These are phyloP conservation scores for Drosophila merina DNA, from an alignment of 2,888 invertebrate species.

Conservation along the genomic window DNA sequence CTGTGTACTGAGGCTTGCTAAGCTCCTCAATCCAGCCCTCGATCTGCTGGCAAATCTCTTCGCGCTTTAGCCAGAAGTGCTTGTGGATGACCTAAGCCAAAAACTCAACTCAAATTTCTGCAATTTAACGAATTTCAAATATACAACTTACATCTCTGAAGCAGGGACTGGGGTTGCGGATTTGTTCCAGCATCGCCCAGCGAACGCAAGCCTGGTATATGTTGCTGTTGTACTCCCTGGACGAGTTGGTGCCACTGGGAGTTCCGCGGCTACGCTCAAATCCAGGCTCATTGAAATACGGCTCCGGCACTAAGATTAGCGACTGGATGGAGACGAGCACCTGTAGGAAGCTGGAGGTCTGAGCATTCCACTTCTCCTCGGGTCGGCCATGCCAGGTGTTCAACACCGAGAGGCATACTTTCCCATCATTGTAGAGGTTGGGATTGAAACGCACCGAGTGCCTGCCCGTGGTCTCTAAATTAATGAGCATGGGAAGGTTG, in stretches of 20 bases:
- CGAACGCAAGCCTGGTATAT: conserved; percentile 97
- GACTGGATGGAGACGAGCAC: conserved; percentile 97
- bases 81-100: conserved; percentile 91
- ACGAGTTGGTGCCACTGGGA: conserved; percentile 93
- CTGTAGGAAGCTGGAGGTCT: conserved; percentile 96
- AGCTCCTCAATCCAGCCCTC: conserved; percentile 95
- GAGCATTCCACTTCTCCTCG: conserved; percentile 98
- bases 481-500: conserved; percentile 94
- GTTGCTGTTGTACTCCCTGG: conserved; percentile 97
- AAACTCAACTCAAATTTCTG: no score
- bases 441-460: conserved; percentile 96
- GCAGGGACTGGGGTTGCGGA: conserved; percentile 94
- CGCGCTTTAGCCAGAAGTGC: conserved; percentile 97
- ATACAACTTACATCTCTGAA: conserved; percentile 90
- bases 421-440: conserved; percentile 97
- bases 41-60: conserved; percentile 94
- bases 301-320: conserved; percentile 95
- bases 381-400: conserved; percentile 99
- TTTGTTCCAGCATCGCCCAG: conserved; percentile 98
- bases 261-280: conserved; percentile 96
- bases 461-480: conserved; percentile 94
- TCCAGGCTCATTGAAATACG: conserved; percentile 97
- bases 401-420: conserved; percentile 96
- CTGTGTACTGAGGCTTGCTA: conserved; percentile 90
- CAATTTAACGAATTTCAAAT: not conserved